Percentiles rank a stretch among this genome's conserved stretches.
Evolutionary conservation across 2,888 invertebrate species (phyloP).

Genomic region (Halictus quadricinctus): DNA sequence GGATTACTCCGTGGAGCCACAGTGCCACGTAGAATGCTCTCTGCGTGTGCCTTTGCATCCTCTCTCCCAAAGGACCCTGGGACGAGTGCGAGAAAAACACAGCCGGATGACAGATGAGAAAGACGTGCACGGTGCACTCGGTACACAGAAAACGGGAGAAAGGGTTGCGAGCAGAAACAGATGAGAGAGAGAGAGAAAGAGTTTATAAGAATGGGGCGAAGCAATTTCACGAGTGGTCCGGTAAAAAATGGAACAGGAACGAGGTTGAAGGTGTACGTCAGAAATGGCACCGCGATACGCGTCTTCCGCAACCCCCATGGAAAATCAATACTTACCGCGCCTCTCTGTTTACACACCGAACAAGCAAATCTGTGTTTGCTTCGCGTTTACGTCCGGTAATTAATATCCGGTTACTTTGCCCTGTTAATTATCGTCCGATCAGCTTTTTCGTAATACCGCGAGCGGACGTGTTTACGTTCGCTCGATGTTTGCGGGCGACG

Average conservation of each 20-base stretch:
- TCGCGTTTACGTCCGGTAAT: neutral
- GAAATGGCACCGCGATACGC: neutral
- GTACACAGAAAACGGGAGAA: neutral
- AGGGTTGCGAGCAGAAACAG: neutral
- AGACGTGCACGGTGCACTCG: neutral
- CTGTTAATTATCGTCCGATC: neutral
- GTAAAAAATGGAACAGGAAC: slow-evolving; percentile 6
- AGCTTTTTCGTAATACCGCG: neutral
- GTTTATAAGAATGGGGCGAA: slow-evolving; percentile 29
- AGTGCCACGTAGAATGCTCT: slow-evolving; percentile 9
- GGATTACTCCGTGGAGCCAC: neutral
- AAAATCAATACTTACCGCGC: neutral
- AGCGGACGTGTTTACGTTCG: neutral
- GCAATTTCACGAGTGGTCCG: slow-evolving; percentile 33
- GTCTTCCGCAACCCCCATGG: neutral
- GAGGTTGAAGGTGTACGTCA: too few relatives aligned
- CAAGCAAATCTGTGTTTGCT: neutral
- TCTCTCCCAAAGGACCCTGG: neutral
- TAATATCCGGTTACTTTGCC: neutral
- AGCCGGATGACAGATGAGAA: neutral
- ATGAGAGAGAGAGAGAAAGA: neutral
- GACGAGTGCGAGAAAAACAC: slow-evolving; percentile 13
- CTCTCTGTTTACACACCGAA: neutral
- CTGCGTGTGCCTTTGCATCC: slow-evolving; percentile 32
- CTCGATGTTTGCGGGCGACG: neutral